Evolutionary conservation across 2,113 vertebrate genomes (phyloP), one percentile per base, ranked within the genome.

Genomic region (Zapornia atra): DNA sequence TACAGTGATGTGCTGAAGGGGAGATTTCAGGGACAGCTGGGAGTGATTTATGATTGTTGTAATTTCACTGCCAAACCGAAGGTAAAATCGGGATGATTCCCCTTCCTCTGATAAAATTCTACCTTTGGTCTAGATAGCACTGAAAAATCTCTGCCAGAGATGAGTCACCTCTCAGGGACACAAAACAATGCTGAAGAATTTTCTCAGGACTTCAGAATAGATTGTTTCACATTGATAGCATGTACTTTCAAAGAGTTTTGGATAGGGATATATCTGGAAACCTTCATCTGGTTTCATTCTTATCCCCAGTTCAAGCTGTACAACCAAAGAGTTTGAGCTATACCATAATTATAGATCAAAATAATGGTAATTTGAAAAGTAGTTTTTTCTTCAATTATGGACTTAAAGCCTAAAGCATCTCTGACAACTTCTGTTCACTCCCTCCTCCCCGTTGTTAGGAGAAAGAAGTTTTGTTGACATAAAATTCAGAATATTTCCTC

Each of bases 51-150:
- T 63, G 66, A 36, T 91, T 88, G 57, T 76, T 90, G 66, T 54
- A 91, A 46, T 82, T 90, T 90, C 75, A 59, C 42, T 90, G 36
- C n/a, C 50, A 88, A 93, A 86, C 25, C 48, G 73, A 90, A 94
- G 42, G 85, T 90, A 96, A 95, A 95, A 94, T 63, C 66, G 42
- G 18, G 78, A 88, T 86, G 66, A 85, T 86, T 88, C 60, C 60
- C 60, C 8, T 56, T 90, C 22, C 61, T 91, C 84, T 94, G 68
- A 90, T 73, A 73, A 84, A 89, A 70, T 51, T 85, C 59, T 82
- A 85, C 18, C 13, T 69, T 91, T 70, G 17, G n/a, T 77, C 82
- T 85, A 76, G 26, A 51, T 53, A 76, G 31, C 25, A 73, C 44
- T 80, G 90, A 88, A 86, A 66, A 75, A 88, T 66, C 29, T 82